These are phyloP conservation scores for Callochromis pleurospilus DNA, from an alignment of 2,113 vertebrate genomes.

Conservation along the genomic window DNA sequence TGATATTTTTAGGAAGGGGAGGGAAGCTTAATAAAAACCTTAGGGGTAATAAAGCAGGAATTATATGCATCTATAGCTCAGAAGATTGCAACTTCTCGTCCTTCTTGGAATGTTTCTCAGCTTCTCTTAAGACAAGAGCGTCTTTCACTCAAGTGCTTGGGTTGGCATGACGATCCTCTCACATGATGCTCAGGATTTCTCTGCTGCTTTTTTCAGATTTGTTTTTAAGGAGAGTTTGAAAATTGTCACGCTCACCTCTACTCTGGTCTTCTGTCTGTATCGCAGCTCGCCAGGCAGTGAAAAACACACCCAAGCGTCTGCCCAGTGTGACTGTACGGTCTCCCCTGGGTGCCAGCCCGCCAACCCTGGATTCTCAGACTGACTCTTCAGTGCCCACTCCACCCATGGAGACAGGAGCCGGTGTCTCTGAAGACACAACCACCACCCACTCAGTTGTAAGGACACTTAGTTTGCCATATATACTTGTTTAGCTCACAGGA, in stretches of 20 bases:
- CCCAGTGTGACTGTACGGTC: slow-evolving; percentile 88
- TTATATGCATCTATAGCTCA: background rate
- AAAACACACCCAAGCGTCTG: slow-evolving; percentile 88
- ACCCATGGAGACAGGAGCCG: slow-evolving; percentile 39
- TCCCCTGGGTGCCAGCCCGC: slow-evolving; percentile 84
- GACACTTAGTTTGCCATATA: background rate
- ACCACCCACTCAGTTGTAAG: slow-evolving; percentile 70
- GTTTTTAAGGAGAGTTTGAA: background rate
- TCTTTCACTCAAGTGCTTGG: background rate
- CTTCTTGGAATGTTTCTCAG: background rate
- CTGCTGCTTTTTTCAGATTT: background rate
- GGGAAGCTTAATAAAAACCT: background rate
- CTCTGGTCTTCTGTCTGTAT: background rate
- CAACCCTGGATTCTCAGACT: slow-evolving; percentile 78
- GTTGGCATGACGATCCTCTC: background rate
- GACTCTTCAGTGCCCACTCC: slow-evolving; percentile 71
- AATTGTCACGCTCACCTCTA: background rate
- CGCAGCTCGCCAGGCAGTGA: slow-evolving; percentile 89
- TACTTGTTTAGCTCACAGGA: background rate
- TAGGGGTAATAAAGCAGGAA: background rate
- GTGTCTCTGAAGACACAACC: slow-evolving; percentile 67
- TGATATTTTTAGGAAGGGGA: background rate
- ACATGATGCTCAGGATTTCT: background rate
- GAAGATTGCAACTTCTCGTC: background rate
- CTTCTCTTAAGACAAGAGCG: background rate